Base-by-base conservation (phyloP, 1,140 invertebrate species). In the Plectus sambesii region DNA sequence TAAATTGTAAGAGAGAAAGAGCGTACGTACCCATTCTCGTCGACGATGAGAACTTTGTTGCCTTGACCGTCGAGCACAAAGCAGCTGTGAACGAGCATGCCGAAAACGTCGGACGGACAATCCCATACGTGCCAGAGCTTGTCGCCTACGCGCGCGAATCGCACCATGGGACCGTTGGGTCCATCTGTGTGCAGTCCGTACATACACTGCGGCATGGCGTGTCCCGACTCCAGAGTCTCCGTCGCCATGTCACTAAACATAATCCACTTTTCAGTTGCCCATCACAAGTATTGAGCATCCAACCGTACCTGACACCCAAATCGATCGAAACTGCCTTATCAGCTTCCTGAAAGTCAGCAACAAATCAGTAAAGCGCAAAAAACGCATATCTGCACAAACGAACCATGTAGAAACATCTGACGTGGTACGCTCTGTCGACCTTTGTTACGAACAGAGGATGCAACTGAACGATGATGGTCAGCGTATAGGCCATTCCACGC, bases 331-430 rank as follows among this genome's bases (percentile, higher is more conserved):
- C n/a, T n/a, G n/a, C n/a, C n/a, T n/a, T n/a, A n/a, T n/a, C n/a
- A n/a, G n/a, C n/a, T n/a, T n/a, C n/a, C n/a, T n/a, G n/a, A n/a
- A n/a, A n/a, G n/a, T n/a, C n/a, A n/a, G n/a, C n/a, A n/a, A n/a
- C n/a, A n/a, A n/a, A n/a, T n/a, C n/a, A n/a, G n/a, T n/a, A n/a
- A n/a, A n/a, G n/a, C n/a, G n/a, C n/a, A n/a, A n/a, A n/a, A n/a
- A n/a, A n/a, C n/a, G n/a, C n/a, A n/a, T n/a, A n/a, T n/a, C n/a
- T n/a, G n/a, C n/a, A n/a, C n/a, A n/a, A n/a, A n/a, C n/a, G n/a
- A n/a, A 62, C 63, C 38, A 45, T 54, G 51, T 67, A 67, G 53
- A 68, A 64, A 35, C 64, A 67, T 17, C 62, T 56, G 8, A 67
- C 60, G 46, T 66, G 57, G 41, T 68, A 67, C 8, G 67, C 66